Conservation (phyloP, 1,140 invertebrate genomes). For the Thaumetopoea pityocampa region DNA sequence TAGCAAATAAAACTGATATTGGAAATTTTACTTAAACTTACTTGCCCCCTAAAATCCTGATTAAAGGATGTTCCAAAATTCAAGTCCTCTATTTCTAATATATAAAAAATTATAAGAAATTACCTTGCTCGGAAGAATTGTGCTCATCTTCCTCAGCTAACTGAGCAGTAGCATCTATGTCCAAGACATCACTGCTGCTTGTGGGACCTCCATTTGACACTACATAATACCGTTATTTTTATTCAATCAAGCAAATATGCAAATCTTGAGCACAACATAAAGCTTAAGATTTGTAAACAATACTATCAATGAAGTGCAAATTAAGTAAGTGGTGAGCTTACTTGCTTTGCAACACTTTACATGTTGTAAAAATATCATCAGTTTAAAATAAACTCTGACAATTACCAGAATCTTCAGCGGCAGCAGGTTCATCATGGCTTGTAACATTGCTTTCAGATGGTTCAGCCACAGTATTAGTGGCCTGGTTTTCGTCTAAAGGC, state of each 20-base stretch:
- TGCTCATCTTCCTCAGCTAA: conserved; percentile 39
- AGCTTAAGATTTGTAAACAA: conserved; percentile 1
- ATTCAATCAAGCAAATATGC: background rate
- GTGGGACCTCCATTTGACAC: conserved; percentile 59
- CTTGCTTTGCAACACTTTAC: conserved; percentile 6
- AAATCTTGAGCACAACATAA: background rate
- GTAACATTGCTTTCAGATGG: conserved; percentile 56
- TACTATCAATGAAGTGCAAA: background rate
- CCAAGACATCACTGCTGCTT: conserved; percentile 64
- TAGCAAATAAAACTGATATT: too few relatives aligned
- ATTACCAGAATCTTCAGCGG: conserved; percentile 49
- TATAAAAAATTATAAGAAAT: conserved; percentile 7
- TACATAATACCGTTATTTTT: conserved; percentile 24
- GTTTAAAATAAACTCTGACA: background rate
- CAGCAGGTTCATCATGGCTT: conserved; percentile 45
- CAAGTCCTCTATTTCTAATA: background rate
- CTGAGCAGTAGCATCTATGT: conserved; percentile 40
- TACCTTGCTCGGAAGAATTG: conserved; percentile 47
- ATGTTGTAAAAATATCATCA: background rate
- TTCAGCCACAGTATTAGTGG: conserved; percentile 49
- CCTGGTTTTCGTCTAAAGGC: conserved; percentile 57
- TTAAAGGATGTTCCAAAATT: too few relatives aligned
- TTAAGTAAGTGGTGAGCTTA: conserved; percentile 19
- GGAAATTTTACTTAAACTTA: too few relatives aligned
- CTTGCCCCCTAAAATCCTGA: too few relatives aligned